Percentiles rank a stretch among this genome's conserved stretches.
Conservation (phyloP, 2,888 invertebrate species). For the Brachynemurus nebulosus region DNA sequence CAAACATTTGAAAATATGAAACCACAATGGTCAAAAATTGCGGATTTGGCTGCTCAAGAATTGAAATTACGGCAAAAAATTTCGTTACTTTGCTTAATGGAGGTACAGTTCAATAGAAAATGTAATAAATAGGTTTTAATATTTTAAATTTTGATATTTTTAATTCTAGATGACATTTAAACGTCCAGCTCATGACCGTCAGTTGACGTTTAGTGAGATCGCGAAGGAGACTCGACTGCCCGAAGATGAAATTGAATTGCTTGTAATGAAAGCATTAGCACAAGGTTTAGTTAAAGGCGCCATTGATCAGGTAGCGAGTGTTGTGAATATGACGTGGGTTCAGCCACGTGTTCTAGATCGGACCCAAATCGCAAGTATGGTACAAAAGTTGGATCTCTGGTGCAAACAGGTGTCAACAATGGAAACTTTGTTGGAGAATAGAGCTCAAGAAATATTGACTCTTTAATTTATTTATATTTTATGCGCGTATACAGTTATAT, state of each 20-base stretch:
- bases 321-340: slow-evolving; percentile 73
- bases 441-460: slow-evolving; percentile 66
- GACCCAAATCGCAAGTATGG: slow-evolving; percentile 54
- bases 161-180: slow-evolving; percentile 81
- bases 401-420: slow-evolving; percentile 58
- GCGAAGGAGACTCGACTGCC: slow-evolving; percentile 73
- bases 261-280: slow-evolving; percentile 96
- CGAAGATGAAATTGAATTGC: slow-evolving; percentile 74
- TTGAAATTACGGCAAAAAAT: slow-evolving; percentile 80
- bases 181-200: slow-evolving; percentile 73
- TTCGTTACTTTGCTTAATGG: slow-evolving; percentile 90
- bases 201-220: slow-evolving; percentile 83
- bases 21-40: slow-evolving; percentile 61
- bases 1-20: slow-evolving; percentile 58
- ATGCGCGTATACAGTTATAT: too few relatives aligned
- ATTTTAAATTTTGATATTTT: background rate
- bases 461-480: slow-evolving; percentile 30
- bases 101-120: slow-evolving; percentile 45
- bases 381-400: slow-evolving; percentile 56
- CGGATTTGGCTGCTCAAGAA: slow-evolving; percentile 73
- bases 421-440: slow-evolving; percentile 56
- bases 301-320: slow-evolving; percentile 78
- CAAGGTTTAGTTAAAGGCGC: slow-evolving; percentile 87
- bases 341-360: slow-evolving; percentile 67
- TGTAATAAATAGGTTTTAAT: background rate